Conservation (phyloP, 2,888 invertebrate species). For the Chymomyza caudatula region DNA sequence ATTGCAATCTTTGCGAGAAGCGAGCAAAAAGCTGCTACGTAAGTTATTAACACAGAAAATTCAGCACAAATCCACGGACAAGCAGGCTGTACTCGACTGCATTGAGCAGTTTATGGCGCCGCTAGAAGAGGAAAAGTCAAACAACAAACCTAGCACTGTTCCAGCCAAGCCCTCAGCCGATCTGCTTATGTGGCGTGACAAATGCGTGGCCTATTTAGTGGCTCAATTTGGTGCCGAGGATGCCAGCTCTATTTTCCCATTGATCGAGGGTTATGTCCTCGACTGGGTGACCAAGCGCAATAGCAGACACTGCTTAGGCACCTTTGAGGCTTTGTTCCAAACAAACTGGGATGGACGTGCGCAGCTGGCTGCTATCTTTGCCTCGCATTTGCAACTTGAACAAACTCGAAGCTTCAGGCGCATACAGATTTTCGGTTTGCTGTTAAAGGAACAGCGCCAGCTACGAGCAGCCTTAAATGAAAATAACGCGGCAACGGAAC, state of each 20-base stretch:
- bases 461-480: background rate
- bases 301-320: conserved; percentile 16
- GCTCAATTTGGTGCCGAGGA: conserved; percentile 21
- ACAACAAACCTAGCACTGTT: background rate
- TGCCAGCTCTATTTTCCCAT: conserved; percentile 18
- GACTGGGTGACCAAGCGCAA: conserved; percentile 37
- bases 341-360: conserved; percentile 34
- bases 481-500: background rate
- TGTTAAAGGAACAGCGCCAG: conserved; percentile 20
- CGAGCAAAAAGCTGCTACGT: conserved; percentile 38
- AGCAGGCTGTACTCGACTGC: conserved; percentile 21
- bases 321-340: conserved; percentile 38
- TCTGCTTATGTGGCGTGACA: conserved; percentile 27
- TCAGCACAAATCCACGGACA: background rate
- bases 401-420: conserved; percentile 35
- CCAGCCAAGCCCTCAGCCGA: conserved; percentile 11
- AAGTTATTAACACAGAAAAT: conserved; percentile 24
- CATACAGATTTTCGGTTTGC: conserved; percentile 29
- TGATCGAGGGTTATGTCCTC: conserved; percentile 18
- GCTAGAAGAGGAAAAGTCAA: background rate
- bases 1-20: conserved; percentile 23
- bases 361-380: conserved; percentile 13
- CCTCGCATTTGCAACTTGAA: conserved; percentile 7
- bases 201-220: conserved; percentile 39
- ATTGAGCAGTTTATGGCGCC: conserved; percentile 29